Evolutionary conservation across 2,797 vertebrate species (phyloP).

Genomic region (Spheniscus humboldti): DNA sequence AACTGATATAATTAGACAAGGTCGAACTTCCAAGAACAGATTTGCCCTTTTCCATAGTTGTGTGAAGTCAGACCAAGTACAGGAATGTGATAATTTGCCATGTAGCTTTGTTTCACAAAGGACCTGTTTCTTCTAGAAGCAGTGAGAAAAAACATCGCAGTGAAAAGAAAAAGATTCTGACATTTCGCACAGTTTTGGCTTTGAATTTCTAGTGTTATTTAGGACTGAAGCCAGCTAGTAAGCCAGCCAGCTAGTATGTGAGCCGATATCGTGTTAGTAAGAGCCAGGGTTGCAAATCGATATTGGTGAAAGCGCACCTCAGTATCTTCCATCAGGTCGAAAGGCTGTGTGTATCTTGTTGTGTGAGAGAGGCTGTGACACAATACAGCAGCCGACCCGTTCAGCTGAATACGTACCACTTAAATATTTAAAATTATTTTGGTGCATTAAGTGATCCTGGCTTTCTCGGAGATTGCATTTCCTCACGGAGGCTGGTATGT

Average conservation of each 20-base stretch:
- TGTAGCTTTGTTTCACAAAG: neutral
- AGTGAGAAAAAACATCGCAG: neutral
- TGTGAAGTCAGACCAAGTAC: neutral
- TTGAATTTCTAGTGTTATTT: neutral
- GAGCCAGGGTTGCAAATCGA: neutral
- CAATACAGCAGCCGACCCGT: neutral
- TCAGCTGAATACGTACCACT: neutral
- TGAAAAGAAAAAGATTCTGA: neutral
- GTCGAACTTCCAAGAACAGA: neutral
- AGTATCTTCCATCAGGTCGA: neutral
- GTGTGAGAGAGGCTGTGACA: neutral
- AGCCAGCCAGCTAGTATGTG: neutral
- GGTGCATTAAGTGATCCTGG: neutral
- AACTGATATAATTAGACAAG: slow-evolving; percentile 45
- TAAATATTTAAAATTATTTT: neutral
- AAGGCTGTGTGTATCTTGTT: neutral
- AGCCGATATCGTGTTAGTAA: neutral
- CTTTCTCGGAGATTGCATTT: neutral
- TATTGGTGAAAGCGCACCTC: neutral
- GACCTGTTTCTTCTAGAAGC: neutral
- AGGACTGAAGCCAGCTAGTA: neutral
- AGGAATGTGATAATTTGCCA: neutral
- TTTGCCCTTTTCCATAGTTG: neutral
- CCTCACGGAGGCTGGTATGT: neutral
- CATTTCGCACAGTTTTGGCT: neutral